Base-by-base conservation (phyloP, 2,888 invertebrate genomes). In the Drosophila mulleri region DNA sequence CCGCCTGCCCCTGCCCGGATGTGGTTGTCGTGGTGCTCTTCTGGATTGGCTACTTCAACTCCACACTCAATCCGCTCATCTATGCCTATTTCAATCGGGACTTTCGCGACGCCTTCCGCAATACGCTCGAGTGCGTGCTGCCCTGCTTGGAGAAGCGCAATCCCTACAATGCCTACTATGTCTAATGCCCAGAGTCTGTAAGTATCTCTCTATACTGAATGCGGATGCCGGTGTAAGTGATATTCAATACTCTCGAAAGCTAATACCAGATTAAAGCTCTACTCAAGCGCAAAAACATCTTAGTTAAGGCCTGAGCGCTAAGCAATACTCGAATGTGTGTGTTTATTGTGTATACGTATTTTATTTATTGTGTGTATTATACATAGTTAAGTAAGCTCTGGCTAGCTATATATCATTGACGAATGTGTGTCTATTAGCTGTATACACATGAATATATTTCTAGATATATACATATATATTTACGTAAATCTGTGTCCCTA, bases 21-120 rank as follows among this genome's bases (percentile, higher is more conserved):
- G 95, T 97, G 69, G 95, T 99, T 59, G 98, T 98, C 62, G 96
- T 97, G 73, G 95, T 98, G 63, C 95, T 99, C 86, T 99, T 99
- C 94, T 99, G 98, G 99, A 97, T 99, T 87, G 99, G 99, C 70
- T 99, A 99, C 94, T 97, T 98, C 94, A 98, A 98, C 94, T 98
- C 98, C 16, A 97, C 98, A 59, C 94, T 98, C 67, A 99, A 99
- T 93, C 98, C 98, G 1, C 94, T 98, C 79, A 98, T 99, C 89
- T 98, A 98, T 93, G 98, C 98, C 76, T 98, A 98, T 93, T 98
- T 98, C 94, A 98, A 98, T 93, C 95, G 98, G 48, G 99, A 99
- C 93, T 99, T 99, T 93, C 95, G 99, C 92, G 97, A 98, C 93
- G 98, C 99, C 72, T 99, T 99, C 94, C 97, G 97, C 93, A 97